Percentiles rank a stretch among this genome's conserved stretches.
Conservation (phyloP, 64 coral and sea anemone genomes). For the Montipora foliosa region DNA sequence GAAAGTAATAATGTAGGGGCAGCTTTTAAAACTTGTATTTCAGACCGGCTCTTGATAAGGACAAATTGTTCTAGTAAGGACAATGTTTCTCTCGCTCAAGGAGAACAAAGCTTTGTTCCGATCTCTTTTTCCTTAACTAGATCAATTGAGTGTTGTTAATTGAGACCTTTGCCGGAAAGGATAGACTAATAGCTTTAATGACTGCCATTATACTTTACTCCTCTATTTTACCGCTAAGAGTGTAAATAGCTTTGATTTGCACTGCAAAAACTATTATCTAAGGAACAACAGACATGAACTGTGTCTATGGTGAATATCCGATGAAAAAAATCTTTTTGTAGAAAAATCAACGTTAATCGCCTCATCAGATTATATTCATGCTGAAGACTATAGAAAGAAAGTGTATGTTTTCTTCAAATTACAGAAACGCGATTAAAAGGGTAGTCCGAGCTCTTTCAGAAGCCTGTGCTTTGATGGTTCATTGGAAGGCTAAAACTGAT, state of each 20-base stretch:
- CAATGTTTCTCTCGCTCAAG: too few species aligned
- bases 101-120: too few species aligned
- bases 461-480: not conserved
- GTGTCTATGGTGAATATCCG: slow-evolving; percentile 10
- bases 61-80: too few species aligned
- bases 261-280: not conserved
- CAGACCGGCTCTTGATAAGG: too few species aligned
- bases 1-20: too few species aligned
- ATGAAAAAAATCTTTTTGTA: slow-evolving; percentile 29
- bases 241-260: slow-evolving; percentile 33
- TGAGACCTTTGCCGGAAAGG: not conserved
- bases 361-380: slow-evolving; percentile 12
- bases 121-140: too few species aligned
- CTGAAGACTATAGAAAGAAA: not conserved
- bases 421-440: not conserved
- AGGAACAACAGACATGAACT: not conserved
- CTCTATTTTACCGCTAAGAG: slow-evolving; percentile 2
- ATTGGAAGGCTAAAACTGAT: not conserved
- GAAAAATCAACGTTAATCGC: not conserved
- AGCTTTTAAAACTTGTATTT: not conserved
- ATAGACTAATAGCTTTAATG: slow-evolving; percentile 30
- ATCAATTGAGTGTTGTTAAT: not conserved
- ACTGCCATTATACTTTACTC: not conserved
- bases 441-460: not conserved
- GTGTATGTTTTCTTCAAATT: not conserved